Evolutionary conservation across 1,140 invertebrate species (phyloP).

Genomic region (Drosophila seguyi): DNA sequence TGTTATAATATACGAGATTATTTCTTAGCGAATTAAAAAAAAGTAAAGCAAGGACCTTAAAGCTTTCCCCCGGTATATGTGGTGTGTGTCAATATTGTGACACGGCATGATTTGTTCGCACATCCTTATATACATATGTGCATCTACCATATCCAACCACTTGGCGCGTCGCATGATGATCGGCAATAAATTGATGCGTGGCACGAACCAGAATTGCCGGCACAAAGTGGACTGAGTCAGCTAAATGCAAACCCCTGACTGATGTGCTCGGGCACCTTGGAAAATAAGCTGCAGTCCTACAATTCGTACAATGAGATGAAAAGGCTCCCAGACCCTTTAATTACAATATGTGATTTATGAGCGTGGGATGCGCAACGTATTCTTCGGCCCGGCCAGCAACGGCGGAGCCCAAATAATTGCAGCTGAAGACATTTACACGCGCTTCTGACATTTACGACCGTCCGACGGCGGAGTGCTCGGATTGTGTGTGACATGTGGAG

Average conservation of each 20-base stretch:
- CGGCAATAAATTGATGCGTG: constrained; percentile 70
- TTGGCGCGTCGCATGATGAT: constrained; percentile 72
- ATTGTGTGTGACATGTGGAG: constrained; percentile 70
- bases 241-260: constrained; percentile 63
- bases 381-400: constrained; percentile 24
- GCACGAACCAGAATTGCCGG: constrained; percentile 23
- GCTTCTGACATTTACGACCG: constrained; percentile 79
- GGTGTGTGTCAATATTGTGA: constrained; percentile 70
- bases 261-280: constrained; percentile 22
- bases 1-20: too few relatives aligned
- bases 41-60: too few relatives aligned
- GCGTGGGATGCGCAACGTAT: constrained; percentile 39
- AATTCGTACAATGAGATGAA: constrained; percentile 40
- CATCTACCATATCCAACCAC: constrained; percentile 16
- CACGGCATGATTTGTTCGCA: constrained; percentile 66
- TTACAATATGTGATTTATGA: constrained; percentile 67
- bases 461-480: constrained; percentile 25
- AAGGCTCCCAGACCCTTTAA: constrained; percentile 49
- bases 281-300: constrained; percentile 38
- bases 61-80: constrained; percentile 26
- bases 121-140: not conserved
- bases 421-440: constrained; percentile 81
- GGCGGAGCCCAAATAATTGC: constrained; percentile 67
- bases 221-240: constrained; percentile 60
- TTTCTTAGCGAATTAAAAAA: not conserved